These are phyloP conservation scores for Anorthoa munda DNA, from an alignment of 2,888 invertebrate species.

Conservation along the genomic window DNA sequence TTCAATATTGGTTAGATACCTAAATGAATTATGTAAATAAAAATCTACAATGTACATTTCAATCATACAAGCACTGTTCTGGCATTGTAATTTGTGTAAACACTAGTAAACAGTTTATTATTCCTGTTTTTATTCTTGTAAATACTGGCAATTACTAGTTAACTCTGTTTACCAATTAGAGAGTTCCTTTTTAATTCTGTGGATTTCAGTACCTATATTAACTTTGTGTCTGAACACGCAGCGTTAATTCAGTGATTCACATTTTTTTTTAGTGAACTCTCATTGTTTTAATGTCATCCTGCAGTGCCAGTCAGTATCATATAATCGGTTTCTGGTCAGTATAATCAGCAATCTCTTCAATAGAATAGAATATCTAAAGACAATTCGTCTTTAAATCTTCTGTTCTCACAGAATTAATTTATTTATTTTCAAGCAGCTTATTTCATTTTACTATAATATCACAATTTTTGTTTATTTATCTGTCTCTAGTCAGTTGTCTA, in stretches of 20 bases:
- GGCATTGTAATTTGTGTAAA: conserved; percentile 37
- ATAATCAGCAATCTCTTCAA: background rate
- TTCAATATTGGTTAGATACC: conserved; percentile 19
- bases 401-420: background rate
- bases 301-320: background rate
- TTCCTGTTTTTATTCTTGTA: conserved; percentile 33
- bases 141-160: conserved; percentile 31
- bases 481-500: conserved; percentile 57
- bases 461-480: conserved; percentile 27
- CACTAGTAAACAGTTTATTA: conserved; percentile 20
- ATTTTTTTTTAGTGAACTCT: background rate
- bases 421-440: conserved; percentile 14
- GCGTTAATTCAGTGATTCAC: background rate
- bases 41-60: conserved; percentile 51
- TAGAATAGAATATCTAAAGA: background rate
- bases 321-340: conserved; percentile 2
- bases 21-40: conserved; percentile 56
- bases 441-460: conserved; percentile 12
- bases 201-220: background rate
- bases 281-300: background rate
- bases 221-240: background rate
- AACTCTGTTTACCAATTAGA: conserved; percentile 9
- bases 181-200: background rate
- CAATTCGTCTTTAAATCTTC: background rate
- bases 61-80: conserved; percentile 36